These are phyloP conservation scores for Burhinus oedicnemus DNA, from an alignment of 2,113 vertebrate species.

Conservation along the genomic window DNA sequence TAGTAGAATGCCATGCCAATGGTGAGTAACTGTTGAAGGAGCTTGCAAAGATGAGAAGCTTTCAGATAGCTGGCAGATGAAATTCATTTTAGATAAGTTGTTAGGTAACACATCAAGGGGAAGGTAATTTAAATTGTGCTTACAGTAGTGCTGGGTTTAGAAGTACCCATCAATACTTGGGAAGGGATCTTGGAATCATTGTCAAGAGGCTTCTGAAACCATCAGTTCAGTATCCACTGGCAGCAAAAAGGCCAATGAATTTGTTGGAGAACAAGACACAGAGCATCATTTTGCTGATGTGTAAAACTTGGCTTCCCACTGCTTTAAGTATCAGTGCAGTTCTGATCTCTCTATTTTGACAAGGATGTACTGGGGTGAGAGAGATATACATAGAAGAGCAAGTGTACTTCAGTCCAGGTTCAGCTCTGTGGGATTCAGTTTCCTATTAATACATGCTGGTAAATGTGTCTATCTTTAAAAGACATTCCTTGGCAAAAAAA, in stretches of 20 bases:
- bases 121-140: background rate
- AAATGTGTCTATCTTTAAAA: background rate
- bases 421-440: background rate
- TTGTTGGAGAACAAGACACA: background rate
- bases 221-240: background rate
- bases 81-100: background rate
- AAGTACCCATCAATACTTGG: background rate
- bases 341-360: background rate
- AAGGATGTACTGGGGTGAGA: background rate
- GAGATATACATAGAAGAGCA: background rate
- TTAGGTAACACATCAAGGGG: background rate
- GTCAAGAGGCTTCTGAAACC: background rate
- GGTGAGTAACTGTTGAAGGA: background rate
- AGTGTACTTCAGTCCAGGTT: background rate
- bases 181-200: background rate
- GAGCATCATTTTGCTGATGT: fast-evolving
- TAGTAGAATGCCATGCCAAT: background rate
- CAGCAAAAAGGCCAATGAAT: background rate
- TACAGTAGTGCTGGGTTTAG: background rate
- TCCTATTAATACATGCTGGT: background rate
- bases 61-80: background rate
- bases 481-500: background rate
- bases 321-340: background rate
- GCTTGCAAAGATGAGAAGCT: background rate
- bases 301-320: background rate